Evolutionary conservation across 2,888 invertebrate species (phyloP).

Genomic region (Periphyllus acericola): DNA sequence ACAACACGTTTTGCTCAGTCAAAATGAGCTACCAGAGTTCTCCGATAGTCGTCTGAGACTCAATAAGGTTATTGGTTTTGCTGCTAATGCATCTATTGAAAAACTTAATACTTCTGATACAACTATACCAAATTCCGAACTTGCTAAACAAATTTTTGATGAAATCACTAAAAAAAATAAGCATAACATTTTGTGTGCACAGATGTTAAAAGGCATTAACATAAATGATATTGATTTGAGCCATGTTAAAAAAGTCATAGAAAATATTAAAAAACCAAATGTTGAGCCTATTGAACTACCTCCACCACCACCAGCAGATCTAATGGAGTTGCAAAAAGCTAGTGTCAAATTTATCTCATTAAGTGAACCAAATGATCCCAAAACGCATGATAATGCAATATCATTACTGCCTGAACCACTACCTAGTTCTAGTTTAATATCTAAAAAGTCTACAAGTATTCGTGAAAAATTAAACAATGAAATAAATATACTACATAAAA

Average conservation of each 20-base stretch:
- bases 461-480: conserved; percentile 24
- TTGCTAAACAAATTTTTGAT: conserved; percentile 42
- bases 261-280: conserved; percentile 1
- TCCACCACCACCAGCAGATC: neutral
- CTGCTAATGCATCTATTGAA: conserved; percentile 30
- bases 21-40: neutral
- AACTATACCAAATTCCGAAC: neutral
- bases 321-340: neutral
- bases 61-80: conserved; percentile 47
- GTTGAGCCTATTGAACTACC: neutral
- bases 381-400: neutral
- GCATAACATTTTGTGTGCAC: neutral
- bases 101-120: conserved; percentile 39
- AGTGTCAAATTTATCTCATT: neutral
- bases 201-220: conserved; percentile 36
- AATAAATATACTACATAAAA: conserved; percentile 8
- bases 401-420: neutral
- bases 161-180: neutral
- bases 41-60: conserved; percentile 34
- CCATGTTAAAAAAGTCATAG: conserved; percentile 37
- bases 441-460: conserved; percentile 1
- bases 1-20: neutral
- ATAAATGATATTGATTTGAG: conserved; percentile 35
- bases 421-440: neutral
- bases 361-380: neutral